Conservation (phyloP, 1,140 invertebrate species). For the Ostrea denselamellosa region DNA sequence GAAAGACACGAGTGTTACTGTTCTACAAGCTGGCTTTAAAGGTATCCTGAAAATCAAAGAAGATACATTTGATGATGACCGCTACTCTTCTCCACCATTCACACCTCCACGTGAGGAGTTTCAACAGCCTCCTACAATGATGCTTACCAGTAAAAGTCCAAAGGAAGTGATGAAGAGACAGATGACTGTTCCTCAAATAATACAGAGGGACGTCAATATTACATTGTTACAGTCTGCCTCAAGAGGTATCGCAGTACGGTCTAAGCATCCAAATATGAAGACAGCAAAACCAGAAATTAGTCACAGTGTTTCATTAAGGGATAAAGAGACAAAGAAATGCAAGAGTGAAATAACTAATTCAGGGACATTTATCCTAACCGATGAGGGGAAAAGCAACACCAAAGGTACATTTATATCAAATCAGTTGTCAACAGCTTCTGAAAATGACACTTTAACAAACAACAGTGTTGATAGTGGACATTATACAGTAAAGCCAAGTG, state of each 20-base stretch:
- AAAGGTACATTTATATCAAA: not conserved
- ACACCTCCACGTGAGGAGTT: not conserved
- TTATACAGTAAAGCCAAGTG: no score
- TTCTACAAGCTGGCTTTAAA: not conserved
- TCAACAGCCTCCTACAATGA: not conserved
- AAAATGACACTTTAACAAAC: not conserved
- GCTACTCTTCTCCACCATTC: not conserved
- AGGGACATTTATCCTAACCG: not conserved
- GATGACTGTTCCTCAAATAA: slow-evolving; percentile 26
- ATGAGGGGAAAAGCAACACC: not conserved
- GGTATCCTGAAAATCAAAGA: slow-evolving; percentile 15
- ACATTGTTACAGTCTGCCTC: not conserved
- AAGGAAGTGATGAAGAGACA: not conserved
- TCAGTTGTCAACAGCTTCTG: not conserved
- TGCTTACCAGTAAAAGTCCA: not conserved
- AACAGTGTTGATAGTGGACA: not conserved
- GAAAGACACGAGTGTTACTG: not conserved
- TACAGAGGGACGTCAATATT: slow-evolving; percentile 1
- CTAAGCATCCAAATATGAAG: not conserved
- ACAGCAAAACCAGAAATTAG: not conserved
- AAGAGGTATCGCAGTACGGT: not conserved
- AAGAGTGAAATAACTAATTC: not conserved
- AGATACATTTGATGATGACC: not conserved
- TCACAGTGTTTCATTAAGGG: not conserved
- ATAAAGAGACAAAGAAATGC: not conserved